A percentile compares a stretch with the other conserved stretches of the same genome.
phyloP scores from a whole-genome alignment of 1,140 invertebrate genomes.

The Aphis gossypii region DNA sequence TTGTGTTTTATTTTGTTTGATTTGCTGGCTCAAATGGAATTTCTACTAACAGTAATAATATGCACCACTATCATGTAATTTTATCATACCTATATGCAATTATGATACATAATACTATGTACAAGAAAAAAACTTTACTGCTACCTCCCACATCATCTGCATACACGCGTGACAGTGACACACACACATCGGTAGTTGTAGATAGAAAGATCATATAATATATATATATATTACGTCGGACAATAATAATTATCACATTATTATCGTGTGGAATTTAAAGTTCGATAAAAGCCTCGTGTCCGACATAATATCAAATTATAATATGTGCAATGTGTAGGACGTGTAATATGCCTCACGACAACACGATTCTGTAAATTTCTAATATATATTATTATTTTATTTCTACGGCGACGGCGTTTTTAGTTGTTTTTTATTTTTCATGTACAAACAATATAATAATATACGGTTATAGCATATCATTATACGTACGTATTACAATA shows the following conservation, averaged over 20 bases:
- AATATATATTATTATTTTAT: constrained; percentile 14
- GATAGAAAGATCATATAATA: not conserved
- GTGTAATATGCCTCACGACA: not conserved
- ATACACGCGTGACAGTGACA: not conserved
- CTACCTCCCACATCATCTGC: not conserved
- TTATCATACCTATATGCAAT: too few species aligned
- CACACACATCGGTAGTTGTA: not conserved
- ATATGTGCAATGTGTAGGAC: not conserved
- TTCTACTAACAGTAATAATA: not conserved
- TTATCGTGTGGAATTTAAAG: not conserved
- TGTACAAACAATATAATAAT: not conserved
- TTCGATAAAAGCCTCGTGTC: not conserved
- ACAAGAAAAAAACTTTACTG: not conserved
- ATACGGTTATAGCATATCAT: constrained; percentile 4
- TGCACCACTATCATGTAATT: not conserved
- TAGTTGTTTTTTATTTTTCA: not conserved
- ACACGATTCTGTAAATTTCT: not conserved
- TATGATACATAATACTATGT: not conserved
- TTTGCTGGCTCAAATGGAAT: not conserved
- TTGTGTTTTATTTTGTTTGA: not conserved
- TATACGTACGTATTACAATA: not conserved
- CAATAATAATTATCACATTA: not conserved
- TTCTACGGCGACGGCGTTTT: not conserved
- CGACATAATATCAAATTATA: not conserved
- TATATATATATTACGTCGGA: not conserved